Evolutionary conservation across 2,113 vertebrate genomes (phyloP), one percentile per base, ranked within the genome.

Genomic region (Todiramphus saurophagus): DNA sequence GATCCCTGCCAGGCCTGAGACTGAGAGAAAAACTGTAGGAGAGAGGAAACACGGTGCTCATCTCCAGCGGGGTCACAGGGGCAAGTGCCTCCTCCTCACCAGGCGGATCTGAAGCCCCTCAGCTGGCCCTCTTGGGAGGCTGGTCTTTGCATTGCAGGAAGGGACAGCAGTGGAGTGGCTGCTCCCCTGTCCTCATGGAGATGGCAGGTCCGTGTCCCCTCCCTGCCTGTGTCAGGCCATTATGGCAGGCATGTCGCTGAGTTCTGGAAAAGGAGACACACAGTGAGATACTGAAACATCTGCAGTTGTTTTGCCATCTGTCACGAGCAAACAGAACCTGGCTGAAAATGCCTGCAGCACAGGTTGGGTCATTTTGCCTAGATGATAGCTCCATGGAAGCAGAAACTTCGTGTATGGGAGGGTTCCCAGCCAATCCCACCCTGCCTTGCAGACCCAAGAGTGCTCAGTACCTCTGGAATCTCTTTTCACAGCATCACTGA

Each of bases 221-320:
- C 18, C 64, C 21, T 50, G 20, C 19, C 33, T 7, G 0, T 30
- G 5, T 97, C 87, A 96, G 33, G 68, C 73, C 41, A 78, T 7
- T 28, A 89, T 25, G 0, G 77, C 8, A 31, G 92, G 95, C 92
- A 94, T 95, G 51, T 84, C 30, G 0, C 48, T 95, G 70, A 95
- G 90, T 62, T 97, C 97, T 97, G 84, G 73, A 91, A 93, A 90
- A 94, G 51, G 37, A 19, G 50, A 56, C 20, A 66, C 13, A 16
- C 7, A 41, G 23, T 68, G 37, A 92, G 31, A 33, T 41, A 62
- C 37, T 1, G 1, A 66, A 83, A 56, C 13, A 51, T 16, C 62
- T 90, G 39, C 39, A 58, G 33, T 23, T 64, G 16, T n/a, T 82
- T 37, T 56, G 18, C 20, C 46, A 87, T 13, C 3, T 2, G 1